Conservation (phyloP, 2,888 invertebrate species). For the Chamaedrilus cognettii region DNA sequence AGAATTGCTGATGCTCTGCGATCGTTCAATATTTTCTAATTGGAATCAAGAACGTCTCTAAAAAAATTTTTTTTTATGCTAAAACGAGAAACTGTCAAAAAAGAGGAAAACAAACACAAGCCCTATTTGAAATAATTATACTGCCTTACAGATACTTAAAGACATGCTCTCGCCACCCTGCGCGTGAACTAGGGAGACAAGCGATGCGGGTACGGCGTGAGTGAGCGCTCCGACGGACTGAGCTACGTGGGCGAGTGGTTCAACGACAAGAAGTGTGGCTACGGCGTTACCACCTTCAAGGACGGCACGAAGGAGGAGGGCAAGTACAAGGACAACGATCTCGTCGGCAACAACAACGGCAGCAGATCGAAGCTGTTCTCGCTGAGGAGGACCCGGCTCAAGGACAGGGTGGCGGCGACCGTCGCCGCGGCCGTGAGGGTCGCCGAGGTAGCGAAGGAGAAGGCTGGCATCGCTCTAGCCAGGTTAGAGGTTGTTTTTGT, state of each 20-base stretch:
- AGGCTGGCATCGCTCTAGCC: slow-evolving; percentile 96
- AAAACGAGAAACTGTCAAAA: too few species aligned
- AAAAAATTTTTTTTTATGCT: too few species aligned
- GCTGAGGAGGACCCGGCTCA: slow-evolving; percentile 93
- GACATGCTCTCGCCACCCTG: too few species aligned
- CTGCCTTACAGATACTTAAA: too few species aligned
- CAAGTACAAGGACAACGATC: slow-evolving; percentile 99
- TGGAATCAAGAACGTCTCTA: too few species aligned
- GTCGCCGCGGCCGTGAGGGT: slow-evolving; percentile 94
- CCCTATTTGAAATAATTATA: too few species aligned
- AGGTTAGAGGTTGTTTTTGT: too few species aligned
- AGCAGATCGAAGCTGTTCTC: slow-evolving; percentile 90
- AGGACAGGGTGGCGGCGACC: slow-evolving; percentile 96
- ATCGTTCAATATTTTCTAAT: too few species aligned
- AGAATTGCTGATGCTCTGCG: too few species aligned
- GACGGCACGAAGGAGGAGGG: slow-evolving; percentile 97
- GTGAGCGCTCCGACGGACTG: slow-evolving; percentile 96
- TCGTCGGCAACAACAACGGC: slow-evolving; percentile 82
- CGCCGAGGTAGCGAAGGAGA: slow-evolving; percentile 96
- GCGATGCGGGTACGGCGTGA: slow-evolving; percentile 95
- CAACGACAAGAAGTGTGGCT: slow-evolving; percentile 98
- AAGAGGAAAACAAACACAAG: too few species aligned
- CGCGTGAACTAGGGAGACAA: too few species aligned
- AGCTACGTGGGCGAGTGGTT: slow-evolving; percentile 99
- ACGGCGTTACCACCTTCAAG: slow-evolving; percentile 96